phyloP scores from a whole-genome alignment of 1,140 invertebrate species.

The Helicoverpa armigera region DNA sequence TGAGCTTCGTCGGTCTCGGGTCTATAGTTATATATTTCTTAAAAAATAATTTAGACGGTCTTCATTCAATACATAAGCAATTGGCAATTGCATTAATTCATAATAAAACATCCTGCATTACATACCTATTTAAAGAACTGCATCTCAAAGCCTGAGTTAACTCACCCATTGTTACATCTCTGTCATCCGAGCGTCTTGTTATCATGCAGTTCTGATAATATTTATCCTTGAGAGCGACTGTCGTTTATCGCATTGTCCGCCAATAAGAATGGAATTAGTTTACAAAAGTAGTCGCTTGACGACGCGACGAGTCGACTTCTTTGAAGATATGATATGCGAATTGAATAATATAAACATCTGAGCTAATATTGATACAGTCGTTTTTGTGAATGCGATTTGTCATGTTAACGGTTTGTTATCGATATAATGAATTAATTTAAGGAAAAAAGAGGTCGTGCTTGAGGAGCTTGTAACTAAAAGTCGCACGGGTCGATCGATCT shows the following conservation, averaged over 20 bases:
- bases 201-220: constrained; percentile 20
- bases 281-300: not conserved
- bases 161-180: not conserved
- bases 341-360: not conserved
- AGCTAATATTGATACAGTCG: not conserved
- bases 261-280: not conserved
- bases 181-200: not conserved
- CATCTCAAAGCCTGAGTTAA: no score
- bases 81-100: no score
- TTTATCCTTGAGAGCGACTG: constrained; percentile 19
- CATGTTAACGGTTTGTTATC: not conserved
- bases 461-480: no score
- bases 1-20: no score
- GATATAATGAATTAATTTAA: no score
- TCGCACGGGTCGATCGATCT: no score
- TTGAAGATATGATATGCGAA: not conserved
- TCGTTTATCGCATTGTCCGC: not conserved
- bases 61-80: not conserved
- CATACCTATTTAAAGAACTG: no score
- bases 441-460: no score
- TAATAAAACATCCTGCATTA: no score
- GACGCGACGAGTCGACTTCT: no score
- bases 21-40: no score
- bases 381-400: not conserved
- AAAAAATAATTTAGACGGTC: not conserved